Evolutionary conservation across 1,140 invertebrate genomes (phyloP).

Genomic region (Drosophila grimshawi): DNA sequence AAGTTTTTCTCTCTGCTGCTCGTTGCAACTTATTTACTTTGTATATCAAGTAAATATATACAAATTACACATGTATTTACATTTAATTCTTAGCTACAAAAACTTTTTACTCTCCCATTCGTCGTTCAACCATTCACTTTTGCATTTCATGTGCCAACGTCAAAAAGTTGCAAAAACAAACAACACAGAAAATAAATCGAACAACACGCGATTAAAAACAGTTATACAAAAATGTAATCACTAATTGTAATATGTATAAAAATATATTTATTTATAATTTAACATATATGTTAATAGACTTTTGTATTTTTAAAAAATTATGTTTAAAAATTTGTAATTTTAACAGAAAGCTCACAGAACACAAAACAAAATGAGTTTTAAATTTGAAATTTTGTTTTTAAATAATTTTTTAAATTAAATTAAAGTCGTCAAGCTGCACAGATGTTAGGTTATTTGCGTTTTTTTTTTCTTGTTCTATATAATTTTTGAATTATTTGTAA

Average conservation of each 20-base stretch:
- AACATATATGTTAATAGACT: conserved; percentile 29
- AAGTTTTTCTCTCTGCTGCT: conserved; percentile 53
- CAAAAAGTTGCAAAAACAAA: conserved; percentile 73
- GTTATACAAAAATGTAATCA: conserved; percentile 48
- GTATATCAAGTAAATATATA: conserved; percentile 81
- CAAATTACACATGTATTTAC: conserved; percentile 82
- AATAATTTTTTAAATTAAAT: conserved; percentile 73
- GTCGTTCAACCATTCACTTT: conserved; percentile 17
- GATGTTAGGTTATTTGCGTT: conserved; percentile 38
- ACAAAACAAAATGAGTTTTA: conserved; percentile 20
- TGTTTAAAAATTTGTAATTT: conserved; percentile 65
- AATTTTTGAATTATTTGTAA: conserved; percentile 74
- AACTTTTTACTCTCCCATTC: conserved; percentile 30
- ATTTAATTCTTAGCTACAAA: conserved; percentile 78
- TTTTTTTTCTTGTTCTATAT: conserved; percentile 24
- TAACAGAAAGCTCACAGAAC: conserved; percentile 64
- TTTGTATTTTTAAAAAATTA: conserved; percentile 50
- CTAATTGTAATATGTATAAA: conserved; percentile 33
- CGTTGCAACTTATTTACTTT: conserved; percentile 73
- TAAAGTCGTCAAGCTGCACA: conserved; percentile 67
- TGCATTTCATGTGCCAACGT: conserved; percentile 52
- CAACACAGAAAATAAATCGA: conserved; percentile 46
- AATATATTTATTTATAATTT: conserved; percentile 50
- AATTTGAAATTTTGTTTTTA: conserved; percentile 16
- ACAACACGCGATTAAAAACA: conserved; percentile 60